Base-by-base conservation (phyloP, 2,113 vertebrate genomes). In the Polypterus bichir region DNA sequence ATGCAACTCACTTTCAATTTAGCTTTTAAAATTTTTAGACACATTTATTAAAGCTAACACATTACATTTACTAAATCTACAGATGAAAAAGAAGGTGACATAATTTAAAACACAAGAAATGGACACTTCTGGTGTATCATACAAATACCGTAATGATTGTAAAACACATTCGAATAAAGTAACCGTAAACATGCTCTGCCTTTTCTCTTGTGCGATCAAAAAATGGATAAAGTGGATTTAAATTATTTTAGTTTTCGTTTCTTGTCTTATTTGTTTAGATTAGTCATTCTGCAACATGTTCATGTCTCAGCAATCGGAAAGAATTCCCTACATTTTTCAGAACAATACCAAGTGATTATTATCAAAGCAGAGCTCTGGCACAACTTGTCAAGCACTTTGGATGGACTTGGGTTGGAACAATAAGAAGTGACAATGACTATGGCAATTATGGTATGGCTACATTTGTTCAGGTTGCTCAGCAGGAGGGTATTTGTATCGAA, bases 361-460 rank as follows among this genome's bases (percentile, higher is more conserved):
- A 63, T 54, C 61, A 63, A 44, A 55, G 52, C 53, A 63, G 47
- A 47, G 61, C 54, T 4, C 47, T 63, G 53, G 61, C 10, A 9
- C 52, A 63, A 10, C 46, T 63, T 49, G 54, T 63, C 5, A 57
- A 57, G 27, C 56, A 57, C 9, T 57, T 57, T 57, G 62, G 62
- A 57, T 63, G 62, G 62, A 57, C 62, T 11, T 63, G 62, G 54
- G 56, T 63, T 49, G 62, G 62, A n/a, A 48, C 62, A 7, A 49
- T 63, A 44, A 46, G 54, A n/a, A 63, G 54, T 56, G 56, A 49
- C 47, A 57, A 57, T 63, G 62, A 57, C n/a, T 63, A 57, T 49
- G 62, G 62, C 47, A 63, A 57, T 54, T 56, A 7, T 55, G 56
- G 56, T 7, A 57, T 57, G 56, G 56, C 56, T 44, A 57, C 56